Evolutionary conservation across 2,797 vertebrate genomes (phyloP).

Genomic region (Numenius phaeopus): DNA sequence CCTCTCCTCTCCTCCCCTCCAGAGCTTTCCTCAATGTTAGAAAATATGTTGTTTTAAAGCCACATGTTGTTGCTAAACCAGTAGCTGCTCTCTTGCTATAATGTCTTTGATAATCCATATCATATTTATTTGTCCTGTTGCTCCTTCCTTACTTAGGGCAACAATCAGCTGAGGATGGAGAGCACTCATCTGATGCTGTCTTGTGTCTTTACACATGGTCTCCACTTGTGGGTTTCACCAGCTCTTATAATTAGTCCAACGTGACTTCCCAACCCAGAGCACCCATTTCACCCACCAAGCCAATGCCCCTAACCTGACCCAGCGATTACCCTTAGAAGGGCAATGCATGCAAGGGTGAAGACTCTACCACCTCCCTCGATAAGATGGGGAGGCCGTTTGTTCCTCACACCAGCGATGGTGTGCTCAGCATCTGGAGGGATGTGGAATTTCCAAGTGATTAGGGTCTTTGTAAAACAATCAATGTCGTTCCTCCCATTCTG

Average conservation of each 20-base stretch:
- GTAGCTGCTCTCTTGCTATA: background rate
- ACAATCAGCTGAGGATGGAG: background rate
- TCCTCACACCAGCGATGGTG: background rate
- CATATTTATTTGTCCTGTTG: background rate
- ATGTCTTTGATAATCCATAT: background rate
- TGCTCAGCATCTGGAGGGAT: background rate
- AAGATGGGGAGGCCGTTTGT: background rate
- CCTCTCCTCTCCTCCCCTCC: background rate
- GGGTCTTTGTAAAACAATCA: background rate
- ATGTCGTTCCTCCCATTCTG: background rate
- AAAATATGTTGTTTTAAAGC: background rate
- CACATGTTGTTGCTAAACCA: background rate
- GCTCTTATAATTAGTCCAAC: background rate
- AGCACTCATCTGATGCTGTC: fast-evolving
- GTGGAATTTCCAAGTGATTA: background rate
- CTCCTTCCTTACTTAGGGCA: background rate
- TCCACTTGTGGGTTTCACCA: background rate
- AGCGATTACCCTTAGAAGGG: background rate
- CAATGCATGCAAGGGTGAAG: background rate
- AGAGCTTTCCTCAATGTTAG: background rate
- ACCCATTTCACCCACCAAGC: background rate
- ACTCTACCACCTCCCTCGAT: background rate
- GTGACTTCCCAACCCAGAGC: background rate
- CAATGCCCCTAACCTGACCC: background rate
- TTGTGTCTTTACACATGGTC: background rate